Base-by-base conservation (phyloP, 1,140 invertebrate genomes). In the Lamellibrachia luymesi region DNA sequence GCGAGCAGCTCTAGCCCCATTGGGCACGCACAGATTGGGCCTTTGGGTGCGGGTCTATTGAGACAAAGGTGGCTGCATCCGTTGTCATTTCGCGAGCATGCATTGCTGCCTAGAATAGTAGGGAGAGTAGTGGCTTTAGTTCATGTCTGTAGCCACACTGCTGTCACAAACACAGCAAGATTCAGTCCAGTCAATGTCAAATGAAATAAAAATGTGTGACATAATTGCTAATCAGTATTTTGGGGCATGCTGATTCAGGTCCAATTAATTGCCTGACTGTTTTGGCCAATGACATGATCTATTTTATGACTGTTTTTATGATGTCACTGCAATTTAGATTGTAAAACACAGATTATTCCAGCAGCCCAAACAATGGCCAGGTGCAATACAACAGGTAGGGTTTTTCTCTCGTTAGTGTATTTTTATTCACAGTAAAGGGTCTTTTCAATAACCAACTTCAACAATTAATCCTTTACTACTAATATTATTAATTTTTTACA, bases 61-160 rank as follows among this genome's bases (percentile, higher is more conserved):
- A 99, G 96, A 96, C 99, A 99, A 0, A 99, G 97, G 97, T 99
- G 99, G 0, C 98, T 99, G 95, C 99, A 99, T 2, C 98, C 98
- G 50, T 98, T 99, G 96, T 99, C 99, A 94, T 99, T 98, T 0
- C 97, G 97, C 1, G 97, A 98, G 95, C 99, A 99, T 0, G 99
- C 98, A 97, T 99, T 99, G 0, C 97, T 97, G 95, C 98, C 96
- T 93, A 94, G 22, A 94, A 80, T 17, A 80, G 6, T 4, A 80
- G 25, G 13, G 25, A 22, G 25, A 80, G 25, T 22, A 80, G 64
- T 1, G 4, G 13, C 25, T 4, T 80, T 80, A 80, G 64, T 80
- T 80, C 38, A 38, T 38, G 38, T 38, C 64, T 17, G 52, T 56
- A 13, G 13, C 13, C 52, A 56, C 52, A 56, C 52, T 13, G 52